A percentile compares a stretch with the other conserved stretches of the same genome.
phyloP scores from a whole-genome alignment of 2,113 vertebrate species.

The Xerus inauris region DNA sequence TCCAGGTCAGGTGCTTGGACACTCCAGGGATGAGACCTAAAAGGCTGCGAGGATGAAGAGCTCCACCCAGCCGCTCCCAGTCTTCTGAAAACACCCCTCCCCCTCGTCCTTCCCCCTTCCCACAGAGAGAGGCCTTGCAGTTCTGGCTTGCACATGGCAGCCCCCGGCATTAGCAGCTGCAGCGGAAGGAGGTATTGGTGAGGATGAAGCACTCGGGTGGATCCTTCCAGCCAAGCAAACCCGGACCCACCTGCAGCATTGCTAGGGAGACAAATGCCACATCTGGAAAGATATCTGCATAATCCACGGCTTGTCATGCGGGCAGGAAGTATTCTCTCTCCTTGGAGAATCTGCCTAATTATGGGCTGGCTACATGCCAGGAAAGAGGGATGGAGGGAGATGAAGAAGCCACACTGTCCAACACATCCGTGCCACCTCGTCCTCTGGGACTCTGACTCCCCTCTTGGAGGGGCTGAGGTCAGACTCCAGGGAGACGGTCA shows the following conservation, averaged over 20 bases:
- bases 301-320: conserved; percentile 60
- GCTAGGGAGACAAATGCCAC: conserved; percentile 67
- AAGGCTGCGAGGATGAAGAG: background rate
- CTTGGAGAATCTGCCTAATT: conserved; percentile 59
- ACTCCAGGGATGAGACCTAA: background rate
- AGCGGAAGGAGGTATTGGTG: conserved; percentile 37
- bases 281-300: conserved; percentile 64
- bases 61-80: background rate
- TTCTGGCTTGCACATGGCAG: background rate
- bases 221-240: conserved; percentile 37
- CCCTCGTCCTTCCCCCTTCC: background rate
- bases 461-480: background rate
- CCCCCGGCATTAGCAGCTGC: background rate
- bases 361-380: conserved; percentile 57
- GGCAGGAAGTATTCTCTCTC: conserved; percentile 69
- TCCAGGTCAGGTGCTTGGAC: background rate
- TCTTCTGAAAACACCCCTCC: background rate
- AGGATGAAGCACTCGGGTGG: background rate
- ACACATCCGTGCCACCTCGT: fast-evolving
- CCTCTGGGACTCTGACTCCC: fast-evolving
- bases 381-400: background rate
- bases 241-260: conserved; percentile 55
- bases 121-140: background rate
- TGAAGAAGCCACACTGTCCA: fast-evolving
- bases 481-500: background rate